Percentiles rank a stretch among this genome's conserved stretches.
Conservation (phyloP, 92 coral and sea anemone species). For the Micromussa lordhowensis region DNA sequence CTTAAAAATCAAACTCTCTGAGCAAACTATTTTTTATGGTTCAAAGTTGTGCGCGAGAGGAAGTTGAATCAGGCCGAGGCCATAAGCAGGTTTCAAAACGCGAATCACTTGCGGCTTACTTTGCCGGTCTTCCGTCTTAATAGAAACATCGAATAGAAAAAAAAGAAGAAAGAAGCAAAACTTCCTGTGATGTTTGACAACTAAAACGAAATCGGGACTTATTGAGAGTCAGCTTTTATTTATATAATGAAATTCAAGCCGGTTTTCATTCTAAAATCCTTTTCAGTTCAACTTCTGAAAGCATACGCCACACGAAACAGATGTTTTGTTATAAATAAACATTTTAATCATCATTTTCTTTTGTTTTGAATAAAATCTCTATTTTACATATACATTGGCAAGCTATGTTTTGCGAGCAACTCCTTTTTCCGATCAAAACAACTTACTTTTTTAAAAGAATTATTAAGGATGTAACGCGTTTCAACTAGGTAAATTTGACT, state of each 20-base stretch:
- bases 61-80: neutral
- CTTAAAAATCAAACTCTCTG: neutral
- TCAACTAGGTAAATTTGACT: neutral
- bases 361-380: conserved; percentile 38
- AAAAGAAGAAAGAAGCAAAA: neutral
- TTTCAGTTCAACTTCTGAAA: conserved; percentile 6
- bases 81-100: neutral
- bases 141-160: neutral
- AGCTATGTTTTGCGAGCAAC: neutral
- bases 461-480: neutral
- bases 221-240: neutral
- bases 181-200: neutral
- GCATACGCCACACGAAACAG: conserved; percentile 28
- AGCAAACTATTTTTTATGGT: neutral
- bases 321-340: conserved; percentile 47
- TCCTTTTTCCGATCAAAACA: conserved; percentile 4
- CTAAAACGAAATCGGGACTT: neutral
- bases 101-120: neutral
- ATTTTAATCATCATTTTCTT: conserved; percentile 48
- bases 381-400: conserved; percentile 26
- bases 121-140: neutral
- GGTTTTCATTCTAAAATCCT: neutral
- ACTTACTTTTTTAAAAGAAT: neutral
- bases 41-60: neutral
- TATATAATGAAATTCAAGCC: neutral